Evolutionary conservation across 2,113 vertebrate species (phyloP), one percentile per base, ranked within the genome.

Genomic region (Phylloscopus trochiloides): DNA sequence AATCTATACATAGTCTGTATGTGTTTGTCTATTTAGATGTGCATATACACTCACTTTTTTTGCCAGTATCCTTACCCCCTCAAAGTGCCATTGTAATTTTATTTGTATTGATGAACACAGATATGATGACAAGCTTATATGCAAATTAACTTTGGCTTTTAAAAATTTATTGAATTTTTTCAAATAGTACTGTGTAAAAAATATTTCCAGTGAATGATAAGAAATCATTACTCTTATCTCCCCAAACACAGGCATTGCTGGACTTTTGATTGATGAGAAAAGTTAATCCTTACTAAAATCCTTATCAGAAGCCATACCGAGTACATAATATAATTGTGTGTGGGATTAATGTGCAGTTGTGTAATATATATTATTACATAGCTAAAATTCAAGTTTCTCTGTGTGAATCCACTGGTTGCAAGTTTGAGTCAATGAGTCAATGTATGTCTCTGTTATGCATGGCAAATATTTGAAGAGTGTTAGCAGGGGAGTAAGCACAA

Each of bases 291-390:
- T 57, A 13, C 45, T 83, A 2, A 83, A 76, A 34, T 59, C 17
- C 12, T 73, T 70, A 57, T 47, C 28, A 47, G 51, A 58, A 86
- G 24, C 31, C 38, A 25, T 57, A 48, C 17, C 25, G 34, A 74
- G 25, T 1, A 0, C 0, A 4, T 16, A 48, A 10, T 29, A 11
- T 22, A 43, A 57, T 14, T 47, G 25, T 38, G 25, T 50, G 61
- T 5, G 38, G 13, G 34, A 67, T 75, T 24, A 34, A 14, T 34
- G n/a, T 19, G 17, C 28, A 10, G 38, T 11, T 78, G 28, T 58
- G 22, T 58, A 75, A 59, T 43, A 34, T 10, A 17, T 34, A 71
- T 58, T 18, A 18, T 26, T 58, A 16, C 4, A 32, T 4, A 55
- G 26, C 17, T 81, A n/a, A 71, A 74, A 85, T 16, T 51, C 1